phyloP scores from a whole-genome alignment of 1,140 invertebrate genomes.

The Drosophila malerkotliana region DNA sequence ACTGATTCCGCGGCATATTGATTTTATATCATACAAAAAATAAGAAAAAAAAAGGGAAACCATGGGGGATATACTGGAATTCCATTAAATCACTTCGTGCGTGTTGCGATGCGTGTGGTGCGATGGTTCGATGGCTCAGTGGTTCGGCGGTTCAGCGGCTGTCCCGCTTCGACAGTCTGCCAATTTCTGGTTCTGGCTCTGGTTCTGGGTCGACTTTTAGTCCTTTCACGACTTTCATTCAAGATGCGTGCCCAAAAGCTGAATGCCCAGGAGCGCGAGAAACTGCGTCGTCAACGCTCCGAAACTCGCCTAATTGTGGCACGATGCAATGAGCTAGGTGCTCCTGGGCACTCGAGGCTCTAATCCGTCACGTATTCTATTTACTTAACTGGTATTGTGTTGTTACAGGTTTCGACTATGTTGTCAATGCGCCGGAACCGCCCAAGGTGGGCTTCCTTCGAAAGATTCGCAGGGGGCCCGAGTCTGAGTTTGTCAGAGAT shows the following conservation, averaged over 20 bases:
- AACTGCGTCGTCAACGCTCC: constrained; percentile 65
- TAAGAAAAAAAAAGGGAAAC: neutral
- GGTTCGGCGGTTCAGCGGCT: constrained; percentile 5
- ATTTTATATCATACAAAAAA: constrained; percentile 57
- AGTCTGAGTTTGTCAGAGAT: constrained; percentile 23
- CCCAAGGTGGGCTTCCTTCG: constrained; percentile 69
- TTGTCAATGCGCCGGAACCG: constrained; percentile 65
- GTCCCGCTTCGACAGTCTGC: constrained; percentile 43
- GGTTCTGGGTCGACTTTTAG: constrained; percentile 7
- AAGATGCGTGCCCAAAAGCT: constrained; percentile 65
- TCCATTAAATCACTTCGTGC: constrained; percentile 17
- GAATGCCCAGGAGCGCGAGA: constrained; percentile 68
- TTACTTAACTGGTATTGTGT: constrained; percentile 8
- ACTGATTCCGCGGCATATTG: constrained; percentile 56
- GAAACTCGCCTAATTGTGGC: constrained; percentile 60
- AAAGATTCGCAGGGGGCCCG: constrained; percentile 50
- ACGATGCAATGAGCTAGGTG: constrained; percentile 49
- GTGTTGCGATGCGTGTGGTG: constrained; percentile 45
- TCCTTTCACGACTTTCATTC: constrained; percentile 29
- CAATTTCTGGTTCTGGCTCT: constrained; percentile 9
- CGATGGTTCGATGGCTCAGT: constrained; percentile 2
- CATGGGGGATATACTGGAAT: neutral
- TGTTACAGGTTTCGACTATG: constrained; percentile 71
- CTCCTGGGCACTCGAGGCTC: neutral
- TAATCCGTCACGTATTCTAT: neutral